Evolutionary conservation across 2,113 vertebrate genomes (phyloP).

Genomic region (Chrysemys picta): DNA sequence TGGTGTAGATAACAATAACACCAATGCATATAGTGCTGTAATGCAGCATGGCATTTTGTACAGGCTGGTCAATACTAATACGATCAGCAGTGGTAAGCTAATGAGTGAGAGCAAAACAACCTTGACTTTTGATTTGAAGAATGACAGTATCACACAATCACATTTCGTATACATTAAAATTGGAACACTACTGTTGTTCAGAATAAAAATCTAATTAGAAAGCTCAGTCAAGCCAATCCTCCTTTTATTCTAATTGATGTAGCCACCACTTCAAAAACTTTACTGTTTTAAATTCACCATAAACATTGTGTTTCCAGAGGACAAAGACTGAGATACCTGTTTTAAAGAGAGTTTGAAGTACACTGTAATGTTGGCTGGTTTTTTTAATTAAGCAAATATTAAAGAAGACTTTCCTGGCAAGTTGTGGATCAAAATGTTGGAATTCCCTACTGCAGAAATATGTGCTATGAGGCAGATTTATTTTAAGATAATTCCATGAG

Average conservation of each 20-base stretch:
- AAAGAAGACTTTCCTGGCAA: neutral
- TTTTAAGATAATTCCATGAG: slow-evolving; percentile 18
- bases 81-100: neutral
- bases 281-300: neutral
- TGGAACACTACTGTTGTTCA: neutral
- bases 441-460: slow-evolving; percentile 2
- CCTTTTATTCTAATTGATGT: neutral
- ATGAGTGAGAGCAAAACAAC: neutral
- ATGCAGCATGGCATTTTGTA: neutral
- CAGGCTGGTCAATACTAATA: neutral
- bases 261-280: neutral
- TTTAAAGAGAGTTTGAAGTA: neutral
- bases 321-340: neutral
- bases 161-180: neutral
- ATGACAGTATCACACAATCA: neutral
- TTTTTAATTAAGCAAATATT: neutral
- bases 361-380: neutral
- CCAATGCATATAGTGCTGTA: neutral
- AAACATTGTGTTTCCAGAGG: neutral
- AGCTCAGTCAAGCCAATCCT: neutral
- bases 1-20: neutral
- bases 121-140: neutral
- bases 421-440: slow-evolving; percentile 48
- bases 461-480: slow-evolving; percentile 10
- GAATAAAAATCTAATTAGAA: rapidly evolving